Evolutionary conservation across 2,797 vertebrate species (phyloP).

Genomic region (Premnoplex brunnescens): DNA sequence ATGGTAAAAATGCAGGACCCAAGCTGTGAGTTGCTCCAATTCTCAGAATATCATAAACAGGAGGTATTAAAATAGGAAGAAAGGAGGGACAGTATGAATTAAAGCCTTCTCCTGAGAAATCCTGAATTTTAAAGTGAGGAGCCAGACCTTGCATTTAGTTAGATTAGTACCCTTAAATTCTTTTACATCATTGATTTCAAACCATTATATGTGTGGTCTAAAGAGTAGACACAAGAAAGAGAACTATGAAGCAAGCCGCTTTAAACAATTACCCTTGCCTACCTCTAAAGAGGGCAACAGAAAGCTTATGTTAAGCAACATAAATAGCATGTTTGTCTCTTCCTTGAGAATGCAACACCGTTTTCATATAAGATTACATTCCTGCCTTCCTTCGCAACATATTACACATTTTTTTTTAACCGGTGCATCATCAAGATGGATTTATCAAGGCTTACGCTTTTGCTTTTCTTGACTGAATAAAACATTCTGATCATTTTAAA

Average conservation of each 20-base stretch:
- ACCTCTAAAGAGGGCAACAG: not conserved
- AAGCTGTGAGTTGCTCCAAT: not conserved
- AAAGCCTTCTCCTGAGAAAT: not conserved
- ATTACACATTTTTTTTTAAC: not conserved
- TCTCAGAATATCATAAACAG: not conserved
- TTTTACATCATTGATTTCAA: not conserved
- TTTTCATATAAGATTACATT: not conserved
- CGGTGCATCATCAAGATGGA: not conserved
- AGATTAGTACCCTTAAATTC: not conserved
- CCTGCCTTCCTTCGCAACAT: not conserved
- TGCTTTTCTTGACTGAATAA: not conserved
- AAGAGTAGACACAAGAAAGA: not conserved
- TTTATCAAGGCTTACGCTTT: rapidly evolving
- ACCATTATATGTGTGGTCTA: not conserved
- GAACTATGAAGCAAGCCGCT: not conserved
- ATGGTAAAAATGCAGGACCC: not conserved
- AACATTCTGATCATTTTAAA: not conserved
- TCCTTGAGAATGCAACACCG: not conserved
- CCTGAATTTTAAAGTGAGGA: not conserved
- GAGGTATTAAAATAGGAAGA: not conserved
- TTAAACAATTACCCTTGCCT: not conserved
- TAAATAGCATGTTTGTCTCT: not conserved
- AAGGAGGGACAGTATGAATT: not conserved
- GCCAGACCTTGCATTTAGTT: not conserved
- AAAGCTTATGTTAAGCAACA: not conserved